Conservation (phyloP, 2,888 invertebrate genomes). For the Microplitis manilae region DNA sequence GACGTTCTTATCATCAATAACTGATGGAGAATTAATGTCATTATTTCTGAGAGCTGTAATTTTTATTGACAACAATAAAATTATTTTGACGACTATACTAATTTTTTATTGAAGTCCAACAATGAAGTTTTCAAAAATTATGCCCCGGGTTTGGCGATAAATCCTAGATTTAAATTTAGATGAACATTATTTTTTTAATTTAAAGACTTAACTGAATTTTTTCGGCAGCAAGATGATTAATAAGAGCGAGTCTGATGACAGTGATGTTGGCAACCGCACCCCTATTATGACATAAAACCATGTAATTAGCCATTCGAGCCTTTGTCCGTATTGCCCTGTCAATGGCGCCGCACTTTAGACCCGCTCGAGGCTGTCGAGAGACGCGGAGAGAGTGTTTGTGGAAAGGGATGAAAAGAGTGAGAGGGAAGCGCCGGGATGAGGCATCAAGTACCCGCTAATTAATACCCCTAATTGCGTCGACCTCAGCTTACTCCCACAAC, state of each 20-base stretch:
- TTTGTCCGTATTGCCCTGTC: constrained; percentile 67
- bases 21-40: too few relatives aligned
- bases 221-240: neutral
- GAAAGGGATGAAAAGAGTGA: constrained; percentile 49
- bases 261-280: constrained; percentile 27
- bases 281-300: constrained; percentile 64
- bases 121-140: too few relatives aligned
- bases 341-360: constrained; percentile 64
- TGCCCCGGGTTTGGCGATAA: too few relatives aligned
- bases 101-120: too few relatives aligned
- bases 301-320: constrained; percentile 69
- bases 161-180: too few relatives aligned
- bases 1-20: too few relatives aligned
- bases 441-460: constrained; percentile 70
- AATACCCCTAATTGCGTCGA: constrained; percentile 71
- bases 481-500: constrained; percentile 56
- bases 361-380: constrained; percentile 33
- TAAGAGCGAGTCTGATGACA: neutral
- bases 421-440: constrained; percentile 44
- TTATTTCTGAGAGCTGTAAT: too few relatives aligned
- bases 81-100: too few relatives aligned
- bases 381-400: constrained; percentile 41
- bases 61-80: too few relatives aligned
- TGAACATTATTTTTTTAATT: too few relatives aligned
- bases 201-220: too few relatives aligned